Percentiles rank a stretch among this genome's conserved stretches.
These are phyloP conservation scores for Umimayanthus chanpuru DNA, from an alignment of 92 coral and sea anemone species.

Conservation along the genomic window DNA sequence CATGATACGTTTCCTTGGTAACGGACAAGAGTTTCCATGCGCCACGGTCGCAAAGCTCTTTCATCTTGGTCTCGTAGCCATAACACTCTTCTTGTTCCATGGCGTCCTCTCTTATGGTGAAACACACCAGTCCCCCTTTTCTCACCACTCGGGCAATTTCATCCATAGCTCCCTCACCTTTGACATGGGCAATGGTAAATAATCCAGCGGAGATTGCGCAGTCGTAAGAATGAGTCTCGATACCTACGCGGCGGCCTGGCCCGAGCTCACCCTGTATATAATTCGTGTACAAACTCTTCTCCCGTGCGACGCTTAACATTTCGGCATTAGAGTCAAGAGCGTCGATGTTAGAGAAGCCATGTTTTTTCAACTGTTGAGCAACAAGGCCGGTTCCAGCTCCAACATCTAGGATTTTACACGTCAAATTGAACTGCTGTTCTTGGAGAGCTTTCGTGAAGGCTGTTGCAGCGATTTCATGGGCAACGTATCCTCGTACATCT, in stretches of 20 bases:
- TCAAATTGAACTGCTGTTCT: not conserved
- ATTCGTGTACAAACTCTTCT: conserved; percentile 24
- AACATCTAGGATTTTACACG: conserved; percentile 32
- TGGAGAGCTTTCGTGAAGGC: conserved; percentile 12
- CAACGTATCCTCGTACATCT: conserved; percentile 33
- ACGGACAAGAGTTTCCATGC: conserved; percentile 25
- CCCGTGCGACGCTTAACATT: conserved; percentile 45
- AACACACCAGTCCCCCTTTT: conserved; percentile 40
- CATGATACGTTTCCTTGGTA: conserved; percentile 27
- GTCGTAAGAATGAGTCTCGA: conserved; percentile 32
- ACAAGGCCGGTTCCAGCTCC: conserved; percentile 52
- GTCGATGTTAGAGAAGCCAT: conserved; percentile 37
- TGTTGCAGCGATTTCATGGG: conserved; percentile 10
- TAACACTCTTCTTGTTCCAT: conserved; percentile 31
- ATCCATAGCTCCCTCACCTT: conserved; percentile 36
- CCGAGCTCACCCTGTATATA: conserved; percentile 27
- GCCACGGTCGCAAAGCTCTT: conserved; percentile 27
- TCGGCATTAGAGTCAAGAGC: conserved; percentile 36
- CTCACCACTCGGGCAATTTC: conserved; percentile 43
- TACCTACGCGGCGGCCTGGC: conserved; percentile 4
- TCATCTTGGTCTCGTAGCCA: conserved; percentile 33
- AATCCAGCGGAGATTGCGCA: conserved; percentile 36
- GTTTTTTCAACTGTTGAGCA: conserved; percentile 12
- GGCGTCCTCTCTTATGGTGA: conserved; percentile 35
- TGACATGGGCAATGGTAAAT: conserved; percentile 42